phyloP scores from a whole-genome alignment of 2,888 invertebrate genomes.

The Eupithecia tripunctaria region DNA sequence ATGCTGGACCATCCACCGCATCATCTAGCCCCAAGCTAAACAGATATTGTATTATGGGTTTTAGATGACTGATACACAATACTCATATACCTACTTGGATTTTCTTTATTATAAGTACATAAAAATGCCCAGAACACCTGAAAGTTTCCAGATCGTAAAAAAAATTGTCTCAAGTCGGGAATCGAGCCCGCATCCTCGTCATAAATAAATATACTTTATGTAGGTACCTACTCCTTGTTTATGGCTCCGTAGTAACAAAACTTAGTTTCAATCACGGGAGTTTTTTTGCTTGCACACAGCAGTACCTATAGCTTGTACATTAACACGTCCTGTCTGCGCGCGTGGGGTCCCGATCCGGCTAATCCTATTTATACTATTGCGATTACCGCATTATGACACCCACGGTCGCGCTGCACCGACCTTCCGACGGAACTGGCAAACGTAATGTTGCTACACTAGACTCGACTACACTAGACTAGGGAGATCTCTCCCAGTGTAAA shows the following conservation, averaged over 20 bases:
- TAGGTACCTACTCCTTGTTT: background rate
- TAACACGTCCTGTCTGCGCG: slow-evolving; percentile 76
- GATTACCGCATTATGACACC: slow-evolving; percentile 67
- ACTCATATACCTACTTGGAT: too few species aligned
- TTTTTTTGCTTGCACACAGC: background rate
- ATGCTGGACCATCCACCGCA: too few species aligned
- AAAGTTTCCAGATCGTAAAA: too few species aligned
- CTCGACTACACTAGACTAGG: background rate
- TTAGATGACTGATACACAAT: too few species aligned
- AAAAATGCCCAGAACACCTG: too few species aligned
- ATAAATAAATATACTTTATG: too few species aligned
- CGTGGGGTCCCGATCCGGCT: slow-evolving; percentile 77
- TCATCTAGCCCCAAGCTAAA: too few species aligned
- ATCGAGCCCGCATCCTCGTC: too few species aligned
- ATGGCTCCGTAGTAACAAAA: background rate
- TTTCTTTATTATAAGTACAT: too few species aligned
- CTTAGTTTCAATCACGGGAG: background rate
- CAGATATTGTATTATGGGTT: too few species aligned
- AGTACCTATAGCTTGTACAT: slow-evolving; percentile 2
- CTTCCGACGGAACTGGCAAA: slow-evolving; percentile 25
- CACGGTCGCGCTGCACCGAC: slow-evolving; percentile 50
- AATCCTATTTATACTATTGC: slow-evolving; percentile 79
- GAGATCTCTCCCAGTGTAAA: background rate
- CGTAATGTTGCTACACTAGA: background rate
- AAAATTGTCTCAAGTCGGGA: too few species aligned